Evolutionary conservation across 2,888 invertebrate species (phyloP), one percentile per base, ranked within the genome.

Genomic region (Eurytoma adleriae): DNA sequence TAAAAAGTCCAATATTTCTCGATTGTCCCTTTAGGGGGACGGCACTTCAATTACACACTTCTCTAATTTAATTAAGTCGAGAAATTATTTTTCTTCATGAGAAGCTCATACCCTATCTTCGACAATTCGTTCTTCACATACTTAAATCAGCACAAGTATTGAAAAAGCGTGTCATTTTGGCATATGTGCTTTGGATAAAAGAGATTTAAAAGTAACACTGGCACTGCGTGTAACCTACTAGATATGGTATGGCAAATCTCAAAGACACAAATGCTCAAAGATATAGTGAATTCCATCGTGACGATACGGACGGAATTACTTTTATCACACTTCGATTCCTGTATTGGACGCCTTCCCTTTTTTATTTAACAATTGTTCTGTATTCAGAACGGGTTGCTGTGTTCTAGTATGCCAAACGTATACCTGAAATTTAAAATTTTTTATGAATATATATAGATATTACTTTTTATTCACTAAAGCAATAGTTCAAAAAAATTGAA

Each of bases 381-480:
- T 92, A 86, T 93, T 93, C 76, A 98, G 92, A 67, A 94, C 94
- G 0, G 98, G 96, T 86, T 95, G 95, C 90, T 98, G 98, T 0
- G 99, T 99, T 86, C 99, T 93, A 3, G 99, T 99, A 89, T 99
- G 99, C 99, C 99, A 99, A 0, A 99, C 99, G 82, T 96, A 95
- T n/a, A 99, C 96, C 94, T 94, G 84, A 27, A 85, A 85, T 80
- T 50, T 73, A 78, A 70, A 30, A 7, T 18, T 59, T 59, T 10
- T 40, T 40, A 1, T 40, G 7, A 40, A 40, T 40, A 40, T 40
- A n/a, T n/a, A n/a, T n/a, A n/a, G n/a, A n/a, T n/a, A n/a, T n/a
- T n/a, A n/a, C n/a, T n/a, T n/a, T n/a, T n/a, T n/a, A n/a, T n/a
- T n/a, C n/a, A n/a, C n/a, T n/a, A n/a, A n/a, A n/a, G n/a, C n/a